phyloP scores from a whole-genome alignment of 2,113 vertebrate species.

The Lethenteron reissneri region DNA sequence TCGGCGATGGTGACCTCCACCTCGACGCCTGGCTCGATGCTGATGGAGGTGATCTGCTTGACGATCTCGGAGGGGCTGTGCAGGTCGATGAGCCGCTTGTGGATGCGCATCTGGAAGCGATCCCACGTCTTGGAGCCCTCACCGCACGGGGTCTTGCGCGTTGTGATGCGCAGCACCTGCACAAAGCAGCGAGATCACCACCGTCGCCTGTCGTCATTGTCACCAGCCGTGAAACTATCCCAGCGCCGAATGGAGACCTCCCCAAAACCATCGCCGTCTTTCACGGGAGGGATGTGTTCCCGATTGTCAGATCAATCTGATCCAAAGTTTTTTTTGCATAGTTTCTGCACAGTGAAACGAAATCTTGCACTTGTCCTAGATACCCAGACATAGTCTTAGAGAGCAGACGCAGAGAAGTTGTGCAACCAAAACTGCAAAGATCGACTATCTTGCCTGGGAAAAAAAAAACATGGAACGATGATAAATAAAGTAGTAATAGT shows the following conservation, averaged over 20 bases:
- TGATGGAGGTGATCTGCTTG: slow-evolving; percentile 98
- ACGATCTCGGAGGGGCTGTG: slow-evolving; percentile 95
- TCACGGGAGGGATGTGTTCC: not conserved
- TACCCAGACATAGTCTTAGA: not conserved
- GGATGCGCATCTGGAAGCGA: slow-evolving; percentile 94
- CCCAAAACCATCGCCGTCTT: not conserved
- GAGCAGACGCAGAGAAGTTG: not conserved
- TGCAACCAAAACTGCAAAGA: too few relatives aligned
- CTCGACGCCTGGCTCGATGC: slow-evolving; percentile 90
- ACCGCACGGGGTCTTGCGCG: slow-evolving; percentile 79
- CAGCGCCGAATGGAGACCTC: not conserved
- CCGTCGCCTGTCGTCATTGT: too few relatives aligned
- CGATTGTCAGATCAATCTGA: too few relatives aligned
- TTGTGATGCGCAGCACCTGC: slow-evolving; percentile 91
- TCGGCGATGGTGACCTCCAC: slow-evolving; percentile 96
- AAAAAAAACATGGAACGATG: too few relatives aligned
- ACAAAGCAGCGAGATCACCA: not conserved
- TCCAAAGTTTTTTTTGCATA: too few relatives aligned
- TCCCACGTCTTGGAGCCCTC: slow-evolving; percentile 97
- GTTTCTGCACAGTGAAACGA: too few relatives aligned
- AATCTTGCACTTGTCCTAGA: too few relatives aligned
- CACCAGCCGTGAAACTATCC: too few relatives aligned
- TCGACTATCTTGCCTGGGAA: too few relatives aligned
- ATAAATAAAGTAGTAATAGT: too few relatives aligned
- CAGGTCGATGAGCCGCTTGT: slow-evolving; percentile 85